Conservation (phyloP, 2,113 vertebrate species). For the Nothobranchius kuhntae region DNA sequence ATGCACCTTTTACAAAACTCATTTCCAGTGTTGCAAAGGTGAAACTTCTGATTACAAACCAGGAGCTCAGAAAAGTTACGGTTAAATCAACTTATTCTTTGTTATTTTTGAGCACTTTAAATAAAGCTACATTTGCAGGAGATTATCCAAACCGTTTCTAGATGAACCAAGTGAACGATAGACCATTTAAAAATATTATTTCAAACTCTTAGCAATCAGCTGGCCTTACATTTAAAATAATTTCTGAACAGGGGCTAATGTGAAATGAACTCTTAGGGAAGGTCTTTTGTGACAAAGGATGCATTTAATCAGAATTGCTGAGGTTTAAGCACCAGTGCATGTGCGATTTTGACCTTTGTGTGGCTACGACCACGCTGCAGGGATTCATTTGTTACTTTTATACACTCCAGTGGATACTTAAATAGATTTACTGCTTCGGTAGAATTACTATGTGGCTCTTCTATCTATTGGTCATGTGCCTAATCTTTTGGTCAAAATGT, state of each 20-base stretch:
- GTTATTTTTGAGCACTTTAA: neutral
- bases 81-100: neutral
- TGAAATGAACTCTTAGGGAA: slow-evolving; percentile 13
- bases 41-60: neutral
- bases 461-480: neutral
- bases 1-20: neutral
- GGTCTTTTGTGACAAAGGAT: slow-evolving; percentile 12
- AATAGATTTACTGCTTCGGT: neutral
- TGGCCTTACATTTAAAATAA: neutral
- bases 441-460: neutral
- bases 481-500: neutral
- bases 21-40: neutral
- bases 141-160: neutral
- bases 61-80: neutral
- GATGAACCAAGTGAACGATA: neutral
- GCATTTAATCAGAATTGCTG: slow-evolving; percentile 35
- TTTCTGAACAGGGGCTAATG: slow-evolving; percentile 5
- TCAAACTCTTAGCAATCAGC: neutral
- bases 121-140: neutral
- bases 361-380: slow-evolving; percentile 7
- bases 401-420: neutral
- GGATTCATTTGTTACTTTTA: slow-evolving; percentile 26
- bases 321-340: slow-evolving; percentile 11
- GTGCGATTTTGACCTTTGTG: slow-evolving; percentile 30
- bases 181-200: neutral